Evolutionary conservation across 2,888 invertebrate genomes (phyloP).

Genomic region (Monoplex corrugatus): DNA sequence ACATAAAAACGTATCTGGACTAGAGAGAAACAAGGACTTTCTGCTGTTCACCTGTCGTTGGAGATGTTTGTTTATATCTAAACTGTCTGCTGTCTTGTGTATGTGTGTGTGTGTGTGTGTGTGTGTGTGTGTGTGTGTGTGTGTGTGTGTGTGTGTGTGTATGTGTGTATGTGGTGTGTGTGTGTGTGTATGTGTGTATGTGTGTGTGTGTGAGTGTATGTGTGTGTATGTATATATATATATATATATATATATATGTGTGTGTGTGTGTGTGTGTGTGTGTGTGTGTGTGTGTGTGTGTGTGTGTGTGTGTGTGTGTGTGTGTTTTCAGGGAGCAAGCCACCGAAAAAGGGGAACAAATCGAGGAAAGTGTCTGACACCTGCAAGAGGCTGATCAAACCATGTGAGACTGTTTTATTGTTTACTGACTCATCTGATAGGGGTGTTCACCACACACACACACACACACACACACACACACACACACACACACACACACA

Average conservation of each 20-base stretch:
- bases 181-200: neutral
- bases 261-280: neutral
- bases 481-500: neutral
- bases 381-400: too few species aligned
- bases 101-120: slow-evolving; percentile 18
- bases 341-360: too few species aligned
- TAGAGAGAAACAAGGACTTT: neutral
- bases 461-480: neutral
- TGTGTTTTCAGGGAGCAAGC: neutral
- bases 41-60: neutral
- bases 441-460: too few species aligned
- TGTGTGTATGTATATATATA: too few species aligned
- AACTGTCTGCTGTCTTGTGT: neutral
- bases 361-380: too few species aligned
- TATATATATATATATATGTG: neutral
- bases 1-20: neutral
- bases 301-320: slow-evolving; percentile 13
- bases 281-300: neutral
- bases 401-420: neutral
- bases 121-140: slow-evolving; percentile 13
- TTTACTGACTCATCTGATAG: too few species aligned
- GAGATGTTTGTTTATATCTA: too few species aligned
- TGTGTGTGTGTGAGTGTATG: neutral
- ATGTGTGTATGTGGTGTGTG: slow-evolving; percentile 1
- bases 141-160: neutral